Evolutionary conservation across 1,140 invertebrate species (phyloP).

Genomic region (Cataglyphis hispanica): DNA sequence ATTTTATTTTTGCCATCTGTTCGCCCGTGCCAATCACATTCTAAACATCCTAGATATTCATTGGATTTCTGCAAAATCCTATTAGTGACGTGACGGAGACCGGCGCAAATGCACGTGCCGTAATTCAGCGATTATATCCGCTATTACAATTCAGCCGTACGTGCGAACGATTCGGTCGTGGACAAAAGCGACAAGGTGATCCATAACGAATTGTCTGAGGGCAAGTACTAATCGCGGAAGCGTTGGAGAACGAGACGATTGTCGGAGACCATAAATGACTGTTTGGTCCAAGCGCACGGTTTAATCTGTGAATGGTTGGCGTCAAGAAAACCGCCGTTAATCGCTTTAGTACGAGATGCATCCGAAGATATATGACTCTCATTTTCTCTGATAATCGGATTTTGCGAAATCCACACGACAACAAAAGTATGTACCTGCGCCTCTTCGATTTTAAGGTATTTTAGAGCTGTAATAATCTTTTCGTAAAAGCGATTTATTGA

Average conservation of each 20-base stretch:
- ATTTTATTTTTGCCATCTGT: slow-evolving; percentile 10
- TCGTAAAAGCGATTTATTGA: neutral
- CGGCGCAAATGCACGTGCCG: slow-evolving; percentile 8
- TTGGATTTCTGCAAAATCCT: slow-evolving; percentile 28
- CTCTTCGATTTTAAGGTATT: neutral
- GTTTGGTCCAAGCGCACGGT: neutral
- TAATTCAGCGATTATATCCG: slow-evolving; percentile 29
- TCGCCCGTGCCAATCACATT: neutral
- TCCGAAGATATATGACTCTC: neutral
- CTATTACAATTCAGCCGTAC: slow-evolving; percentile 37
- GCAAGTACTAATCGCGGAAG: neutral
- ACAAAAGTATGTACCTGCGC: neutral
- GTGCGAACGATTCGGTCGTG: slow-evolving; percentile 8
- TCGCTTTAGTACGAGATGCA: neutral
- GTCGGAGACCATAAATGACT: slow-evolving; percentile 10
- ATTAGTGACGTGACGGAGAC: neutral
- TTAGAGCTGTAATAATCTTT: neutral
- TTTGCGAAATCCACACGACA: neutral
- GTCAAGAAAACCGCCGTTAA: slow-evolving; percentile 2
- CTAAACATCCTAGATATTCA: slow-evolving; percentile 28
- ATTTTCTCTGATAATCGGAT: neutral
- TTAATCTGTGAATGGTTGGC: slow-evolving; percentile 11
- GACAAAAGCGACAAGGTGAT: slow-evolving; percentile 31
- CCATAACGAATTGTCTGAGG: slow-evolving; percentile 16
- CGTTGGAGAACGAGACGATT: neutral